These are phyloP conservation scores for Aphelinus certus DNA, from an alignment of 1,140 invertebrate species.

Conservation along the genomic window DNA sequence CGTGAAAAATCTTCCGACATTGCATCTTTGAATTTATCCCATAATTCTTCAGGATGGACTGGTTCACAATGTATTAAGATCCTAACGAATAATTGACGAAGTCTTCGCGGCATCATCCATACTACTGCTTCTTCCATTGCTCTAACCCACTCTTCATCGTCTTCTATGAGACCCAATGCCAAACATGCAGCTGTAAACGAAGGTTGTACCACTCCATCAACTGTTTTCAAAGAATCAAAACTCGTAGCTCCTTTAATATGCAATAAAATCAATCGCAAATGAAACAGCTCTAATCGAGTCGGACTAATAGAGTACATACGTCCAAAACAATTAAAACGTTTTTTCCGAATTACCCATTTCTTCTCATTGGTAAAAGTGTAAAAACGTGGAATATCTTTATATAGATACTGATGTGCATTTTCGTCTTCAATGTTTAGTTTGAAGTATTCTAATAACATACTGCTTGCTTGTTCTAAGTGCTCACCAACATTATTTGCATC, in stretches of 20 bases:
- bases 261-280: conserved; percentile 44
- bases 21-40: conserved; percentile 33
- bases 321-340: conserved; percentile 27
- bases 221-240: conserved; percentile 53
- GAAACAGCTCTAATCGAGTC: conserved; percentile 48
- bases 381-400: conserved; percentile 13
- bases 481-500: neutral
- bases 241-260: conserved; percentile 46
- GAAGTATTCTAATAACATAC: conserved; percentile 36
- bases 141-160: conserved; percentile 50
- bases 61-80: conserved; percentile 40
- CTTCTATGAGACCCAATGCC: conserved; percentile 48
- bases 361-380: conserved; percentile 7
- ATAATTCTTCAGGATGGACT: conserved; percentile 30
- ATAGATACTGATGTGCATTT: conserved; percentile 25
- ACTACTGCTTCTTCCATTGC: conserved; percentile 18
- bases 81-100: conserved; percentile 33
- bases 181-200: conserved; percentile 53
- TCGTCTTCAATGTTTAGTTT: conserved; percentile 22
- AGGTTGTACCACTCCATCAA: conserved; percentile 44
- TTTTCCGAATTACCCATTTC: conserved; percentile 22
- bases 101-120: conserved; percentile 32
- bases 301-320: conserved; percentile 41
- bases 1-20: conserved; percentile 35
- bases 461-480: conserved; percentile 7